Base-by-base conservation (phyloP, 2,797 vertebrate genomes). In the Lacerta agilis region DNA sequence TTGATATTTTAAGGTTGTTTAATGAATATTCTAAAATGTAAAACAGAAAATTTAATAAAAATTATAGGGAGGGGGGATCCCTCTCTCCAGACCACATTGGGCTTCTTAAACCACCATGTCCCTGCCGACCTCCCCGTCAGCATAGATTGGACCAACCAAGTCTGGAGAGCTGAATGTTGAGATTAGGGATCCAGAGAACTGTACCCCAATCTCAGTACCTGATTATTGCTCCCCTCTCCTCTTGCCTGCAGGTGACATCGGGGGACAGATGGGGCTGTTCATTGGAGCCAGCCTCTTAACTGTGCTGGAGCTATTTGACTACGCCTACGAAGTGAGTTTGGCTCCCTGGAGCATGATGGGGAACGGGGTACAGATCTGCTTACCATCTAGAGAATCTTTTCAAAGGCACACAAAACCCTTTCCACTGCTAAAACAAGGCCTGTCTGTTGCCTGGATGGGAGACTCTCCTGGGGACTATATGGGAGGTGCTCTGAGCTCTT, bases 251-350 rank as follows among this genome's bases (percentile, higher is more conserved):
- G 99, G 99, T 95, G 99, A 99, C 95, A 99, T 99, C 1, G 99
- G 99, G 29, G 99, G 99, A 91, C 99, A 99, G 97, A 99, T 99
- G 99, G 99, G 99, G 41, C 97, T 99, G 85, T 99, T 99, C 95
- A 99, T 99, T 0, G 99, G 99, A n/a, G 99, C 99, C 95, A 99
- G 99, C 85, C 98, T 99, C 95, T 98, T 99, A 90, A 99, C 99
- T 0, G 97, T 99, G 85, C 97, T 99, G 82, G 99, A 99, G 94
- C 97, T 99, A 85, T 99, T 99, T 25, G 99, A 99, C 96, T 99
- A 99, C 38, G 97, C 98, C 82, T 99, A 99, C 2, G 99, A 99
- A 98, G 99, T 99, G 95, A 97, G 96, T 0, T 4, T n/a, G 13
- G 1, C 55, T 43, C 45, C 38, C 38, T 23, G 25, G 36, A 61